Percentiles rank a stretch among this genome's conserved stretches.
These are phyloP conservation scores for Nesogale talazaci DNA, from an alignment of 2,113 vertebrate species.

Conservation along the genomic window DNA sequence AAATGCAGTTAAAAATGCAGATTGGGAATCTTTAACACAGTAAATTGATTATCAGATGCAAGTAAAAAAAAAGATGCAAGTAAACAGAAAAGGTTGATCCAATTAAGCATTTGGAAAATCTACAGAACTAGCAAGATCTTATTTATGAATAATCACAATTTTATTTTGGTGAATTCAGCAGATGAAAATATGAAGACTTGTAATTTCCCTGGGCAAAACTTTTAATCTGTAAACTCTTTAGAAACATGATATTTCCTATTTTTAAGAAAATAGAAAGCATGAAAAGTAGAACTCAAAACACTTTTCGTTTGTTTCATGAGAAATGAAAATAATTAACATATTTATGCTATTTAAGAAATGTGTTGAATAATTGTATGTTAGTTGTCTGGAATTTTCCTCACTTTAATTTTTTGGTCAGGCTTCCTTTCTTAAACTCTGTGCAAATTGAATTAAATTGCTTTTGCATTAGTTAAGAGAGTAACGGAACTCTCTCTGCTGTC, in stretches of 20 bases:
- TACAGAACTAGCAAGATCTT: not conserved
- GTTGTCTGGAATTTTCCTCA: not conserved
- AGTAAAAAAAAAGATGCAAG: not conserved
- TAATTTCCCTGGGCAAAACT: not conserved
- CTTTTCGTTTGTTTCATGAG: not conserved
- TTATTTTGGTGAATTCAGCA: not conserved
- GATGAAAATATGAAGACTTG: not conserved
- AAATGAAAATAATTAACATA: not conserved
- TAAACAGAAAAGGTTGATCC: no score
- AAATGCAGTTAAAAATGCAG: no score
- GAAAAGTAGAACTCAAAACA: not conserved
- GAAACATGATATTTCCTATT: not conserved
- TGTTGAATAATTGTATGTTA: not conserved
- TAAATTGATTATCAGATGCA: not conserved
- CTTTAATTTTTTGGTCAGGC: not conserved
- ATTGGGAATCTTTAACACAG: not conserved
- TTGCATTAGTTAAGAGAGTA: not conserved
- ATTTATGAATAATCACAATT: not conserved
- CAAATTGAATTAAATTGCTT: not conserved
- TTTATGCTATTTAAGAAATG: not conserved
- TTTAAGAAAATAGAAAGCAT: conserved; percentile 3
- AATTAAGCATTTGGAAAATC: not conserved
- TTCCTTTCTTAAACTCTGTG: not conserved
- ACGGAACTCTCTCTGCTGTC: no score
- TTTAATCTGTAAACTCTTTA: not conserved